These are phyloP conservation scores for Gymnorhina tibicen DNA, from an alignment of 2,113 vertebrate species.

Conservation along the genomic window DNA sequence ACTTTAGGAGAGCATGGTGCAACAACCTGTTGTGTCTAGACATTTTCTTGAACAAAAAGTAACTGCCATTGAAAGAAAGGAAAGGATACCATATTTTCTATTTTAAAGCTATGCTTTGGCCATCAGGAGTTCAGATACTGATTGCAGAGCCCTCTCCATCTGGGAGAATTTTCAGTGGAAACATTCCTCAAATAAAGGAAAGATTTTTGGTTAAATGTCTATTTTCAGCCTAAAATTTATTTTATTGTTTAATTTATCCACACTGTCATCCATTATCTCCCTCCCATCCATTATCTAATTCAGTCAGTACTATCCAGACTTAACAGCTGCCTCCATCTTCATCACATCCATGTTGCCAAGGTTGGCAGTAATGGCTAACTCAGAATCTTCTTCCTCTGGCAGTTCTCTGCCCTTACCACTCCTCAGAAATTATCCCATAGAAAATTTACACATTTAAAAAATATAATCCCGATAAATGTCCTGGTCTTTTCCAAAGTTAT, in stretches of 20 bases:
- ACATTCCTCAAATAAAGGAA: background rate
- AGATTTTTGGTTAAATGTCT: background rate
- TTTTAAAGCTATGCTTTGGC: background rate
- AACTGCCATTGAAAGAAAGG: background rate
- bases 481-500: background rate
- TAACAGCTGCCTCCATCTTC: background rate
- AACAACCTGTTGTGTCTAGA: background rate
- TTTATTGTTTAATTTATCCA: background rate
- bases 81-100: background rate
- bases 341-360: background rate
- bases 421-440: background rate
- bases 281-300: background rate
- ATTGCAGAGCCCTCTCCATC: background rate
- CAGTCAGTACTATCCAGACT: background rate
- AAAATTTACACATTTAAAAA: background rate
- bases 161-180: background rate
- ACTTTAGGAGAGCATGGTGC: background rate
- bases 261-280: background rate
- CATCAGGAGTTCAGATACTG: background rate
- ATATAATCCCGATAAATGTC: background rate
- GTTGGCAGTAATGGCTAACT: background rate
- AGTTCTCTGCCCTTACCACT: background rate
- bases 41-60: background rate
- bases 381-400: rapidly evolving
- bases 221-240: background rate